Conservation (phyloP, 2,888 invertebrate species). For the Sarcophaga subvicina region DNA sequence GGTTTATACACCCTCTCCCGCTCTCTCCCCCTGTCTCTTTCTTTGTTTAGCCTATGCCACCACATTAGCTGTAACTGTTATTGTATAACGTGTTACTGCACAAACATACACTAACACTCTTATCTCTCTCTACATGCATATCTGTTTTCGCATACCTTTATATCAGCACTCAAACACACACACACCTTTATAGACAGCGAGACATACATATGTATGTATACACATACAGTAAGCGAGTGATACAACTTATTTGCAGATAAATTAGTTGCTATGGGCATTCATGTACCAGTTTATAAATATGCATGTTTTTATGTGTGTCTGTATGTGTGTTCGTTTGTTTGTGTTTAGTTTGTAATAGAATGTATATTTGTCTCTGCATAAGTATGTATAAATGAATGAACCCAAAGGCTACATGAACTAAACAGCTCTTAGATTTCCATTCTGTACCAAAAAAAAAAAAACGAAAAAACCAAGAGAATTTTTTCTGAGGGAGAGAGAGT, state of each 20-base stretch:
- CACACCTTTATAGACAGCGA: background rate
- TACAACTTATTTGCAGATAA: slow-evolving; percentile 45
- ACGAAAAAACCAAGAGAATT: too few species aligned
- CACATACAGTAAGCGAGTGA: background rate
- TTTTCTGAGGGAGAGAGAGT: background rate
- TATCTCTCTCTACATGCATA: slow-evolving; percentile 37
- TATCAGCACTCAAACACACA: slow-evolving; percentile 5
- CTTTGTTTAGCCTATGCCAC: background rate
- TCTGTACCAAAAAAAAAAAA: background rate
- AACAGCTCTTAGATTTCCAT: background rate
- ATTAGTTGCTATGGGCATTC: slow-evolving; percentile 45
- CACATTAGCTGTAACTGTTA: background rate
- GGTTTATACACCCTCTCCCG: slow-evolving; percentile 20
- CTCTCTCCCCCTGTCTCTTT: background rate
- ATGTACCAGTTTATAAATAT: background rate
- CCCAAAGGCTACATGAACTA: slow-evolving; percentile 10
- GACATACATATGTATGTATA: background rate
- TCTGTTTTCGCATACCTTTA: slow-evolving; percentile 31
- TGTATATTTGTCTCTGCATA: background rate
- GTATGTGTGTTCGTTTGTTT: background rate
- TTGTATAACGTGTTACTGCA: background rate
- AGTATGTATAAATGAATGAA: background rate
- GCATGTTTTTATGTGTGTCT: background rate
- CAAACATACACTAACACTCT: slow-evolving; percentile 1
- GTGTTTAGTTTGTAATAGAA: too few species aligned